Evolutionary conservation across 30 jellyfish, hydroid and myxozoan species (phyloP).

Genomic region (Chrysaora quinquecirrha): DNA sequence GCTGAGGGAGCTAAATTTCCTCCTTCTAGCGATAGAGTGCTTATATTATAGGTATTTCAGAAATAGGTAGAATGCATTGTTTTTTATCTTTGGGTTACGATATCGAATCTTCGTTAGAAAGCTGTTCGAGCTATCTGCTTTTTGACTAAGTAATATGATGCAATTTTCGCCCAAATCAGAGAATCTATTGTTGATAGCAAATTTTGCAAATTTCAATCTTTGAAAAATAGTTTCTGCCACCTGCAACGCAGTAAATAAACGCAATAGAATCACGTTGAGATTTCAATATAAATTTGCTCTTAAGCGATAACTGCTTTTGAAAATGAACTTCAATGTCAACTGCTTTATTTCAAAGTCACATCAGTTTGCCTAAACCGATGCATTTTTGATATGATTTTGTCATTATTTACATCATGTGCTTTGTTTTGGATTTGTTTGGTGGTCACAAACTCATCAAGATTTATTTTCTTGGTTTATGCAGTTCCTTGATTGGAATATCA

Average conservation of each 20-base stretch:
- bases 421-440: background rate
- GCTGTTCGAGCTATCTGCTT: too few relatives aligned
- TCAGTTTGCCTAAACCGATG: background rate
- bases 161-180: too few relatives aligned
- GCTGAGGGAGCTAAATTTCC: too few relatives aligned
- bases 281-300: background rate
- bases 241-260: constrained; percentile 1
- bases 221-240: background rate
- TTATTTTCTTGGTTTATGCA: background rate
- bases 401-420: background rate
- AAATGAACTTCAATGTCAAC: background rate
- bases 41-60: too few relatives aligned
- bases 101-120: too few relatives aligned
- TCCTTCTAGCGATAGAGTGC: too few relatives aligned
- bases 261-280: background rate
- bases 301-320: background rate
- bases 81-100: too few relatives aligned
- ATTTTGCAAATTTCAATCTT: background rate
- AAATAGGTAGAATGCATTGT: too few relatives aligned
- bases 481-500: background rate
- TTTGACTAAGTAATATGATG: too few relatives aligned
- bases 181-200: too few relatives aligned
- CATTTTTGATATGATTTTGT: too few relatives aligned
- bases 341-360: background rate
- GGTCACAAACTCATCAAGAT: background rate